These are phyloP conservation scores for Pollenia griseotomentosa DNA, from an alignment of 2,888 invertebrate species.

Conservation along the genomic window DNA sequence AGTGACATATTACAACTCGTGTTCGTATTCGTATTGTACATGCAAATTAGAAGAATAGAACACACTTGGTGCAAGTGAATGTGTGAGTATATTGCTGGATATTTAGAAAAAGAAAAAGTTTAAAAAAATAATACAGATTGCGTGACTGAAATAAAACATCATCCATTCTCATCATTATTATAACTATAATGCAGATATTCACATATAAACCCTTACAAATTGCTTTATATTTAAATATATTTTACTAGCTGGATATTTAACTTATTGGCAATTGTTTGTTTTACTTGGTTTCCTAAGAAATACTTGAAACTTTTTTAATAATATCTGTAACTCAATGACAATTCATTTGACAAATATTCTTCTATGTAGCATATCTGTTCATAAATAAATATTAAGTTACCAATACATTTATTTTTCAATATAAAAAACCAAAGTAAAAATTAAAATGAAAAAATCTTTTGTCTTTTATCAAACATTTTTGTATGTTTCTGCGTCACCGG, in stretches of 20 bases:
- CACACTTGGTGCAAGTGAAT: slow-evolving; percentile 12
- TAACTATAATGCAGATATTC: slow-evolving; percentile 26
- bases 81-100: slow-evolving; percentile 25
- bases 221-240: slow-evolving; percentile 30
- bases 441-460: background rate
- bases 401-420: background rate
- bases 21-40: slow-evolving; percentile 20
- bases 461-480: background rate
- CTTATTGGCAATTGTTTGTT: slow-evolving; percentile 12
- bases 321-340: slow-evolving; percentile 1
- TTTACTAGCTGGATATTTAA: background rate
- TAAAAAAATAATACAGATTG: slow-evolving; percentile 55
- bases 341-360: background rate
- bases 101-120: background rate
- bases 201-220: slow-evolving; percentile 34
- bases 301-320: slow-evolving; percentile 58
- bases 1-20: slow-evolving; percentile 58
- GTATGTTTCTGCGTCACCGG: background rate
- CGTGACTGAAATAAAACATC: slow-evolving; percentile 69
- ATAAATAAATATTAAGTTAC: background rate
- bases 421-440: slow-evolving; percentile 17
- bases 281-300: slow-evolving; percentile 17
- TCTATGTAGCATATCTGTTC: slow-evolving; percentile 5
- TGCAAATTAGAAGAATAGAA: slow-evolving; percentile 62
- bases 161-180: slow-evolving; percentile 10